Conservation (phyloP, 2,888 invertebrate species). For the Dynastes maya region DNA sequence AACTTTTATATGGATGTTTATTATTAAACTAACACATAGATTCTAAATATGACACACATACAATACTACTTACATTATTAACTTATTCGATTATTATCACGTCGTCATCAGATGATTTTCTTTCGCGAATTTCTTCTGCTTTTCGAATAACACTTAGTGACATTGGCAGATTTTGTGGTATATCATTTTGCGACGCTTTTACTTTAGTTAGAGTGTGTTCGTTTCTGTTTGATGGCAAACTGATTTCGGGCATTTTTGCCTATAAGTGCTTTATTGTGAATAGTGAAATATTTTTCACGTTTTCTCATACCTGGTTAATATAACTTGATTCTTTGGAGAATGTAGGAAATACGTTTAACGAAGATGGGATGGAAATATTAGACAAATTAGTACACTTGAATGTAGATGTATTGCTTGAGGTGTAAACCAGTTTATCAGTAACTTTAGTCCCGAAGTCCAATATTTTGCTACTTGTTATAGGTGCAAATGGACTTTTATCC, state of each 20-base stretch:
- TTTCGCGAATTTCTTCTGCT: constrained; percentile 55
- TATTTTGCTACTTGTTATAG: constrained; percentile 33
- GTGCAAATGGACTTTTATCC: constrained; percentile 43
- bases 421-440: constrained; percentile 39
- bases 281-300: constrained; percentile 11
- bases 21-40: not conserved
- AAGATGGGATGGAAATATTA: constrained; percentile 58
- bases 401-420: constrained; percentile 43
- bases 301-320: constrained; percentile 65
- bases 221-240: constrained; percentile 31
- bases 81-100: constrained; percentile 62
- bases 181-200: constrained; percentile 40
- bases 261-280: constrained; percentile 25
- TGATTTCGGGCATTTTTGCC: constrained; percentile 41
- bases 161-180: constrained; percentile 58
- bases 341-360: constrained; percentile 61
- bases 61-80: constrained; percentile 7
- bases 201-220: constrained; percentile 41
- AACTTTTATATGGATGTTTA: not conserved
- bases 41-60: not conserved
- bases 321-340: constrained; percentile 66
- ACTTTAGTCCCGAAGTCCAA: constrained; percentile 46
- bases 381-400: constrained; percentile 52
- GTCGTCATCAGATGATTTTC: constrained; percentile 61
- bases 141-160: constrained; percentile 62